Evolutionary conservation across 1,140 invertebrate genomes (phyloP), one percentile per base, ranked within the genome.

Genomic region (Dreissena polymorpha): DNA sequence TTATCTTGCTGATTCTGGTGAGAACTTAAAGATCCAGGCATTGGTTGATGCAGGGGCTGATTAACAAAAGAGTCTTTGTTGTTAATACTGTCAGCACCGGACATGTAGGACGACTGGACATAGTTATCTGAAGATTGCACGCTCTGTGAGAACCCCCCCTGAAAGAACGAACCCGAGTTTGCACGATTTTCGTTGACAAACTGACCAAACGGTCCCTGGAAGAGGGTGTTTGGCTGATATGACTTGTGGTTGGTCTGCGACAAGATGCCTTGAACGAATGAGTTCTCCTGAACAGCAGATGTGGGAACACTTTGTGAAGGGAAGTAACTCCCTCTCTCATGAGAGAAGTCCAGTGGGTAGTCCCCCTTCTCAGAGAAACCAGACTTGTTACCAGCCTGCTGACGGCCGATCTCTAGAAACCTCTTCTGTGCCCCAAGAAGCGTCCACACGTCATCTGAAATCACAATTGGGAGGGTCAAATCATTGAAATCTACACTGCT

Each of bases 361-460:
- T 82, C 79, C 53, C 79, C 79, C 55, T 82, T 82, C 0, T 80
- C 78, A 80, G 23, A 57, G 55, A 71, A 80, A 23, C 49, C 67
- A 18, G 23, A n/a, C 49, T 21, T 21, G 57, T 82, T 82, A 25
- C 53, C 67, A 27, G 64, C 63, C 63, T 73, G 71, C 21, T 57
- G 39, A 65, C 79, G 16, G n/a, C 79, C 71, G 68, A 82, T 71
- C 55, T 82, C 79, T 21, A 82, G 29, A 51, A 82, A 82, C n/a
- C 79, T 16, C 68, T 82, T 82, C 63, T 82, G 79, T 25, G 70
- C 71, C 55, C 79, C 79, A 67, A 82, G 68, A 27, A 82, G 65
- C 25, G 79, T 67, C 79, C 79, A 82, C 13, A 82, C 79, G 67
- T 82, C 79, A 74, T 82, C 79, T 82, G 79, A 73, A 82, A 82